Evolutionary conservation across 2,888 invertebrate genomes (phyloP).

Genomic region (Sphinx pinastri): DNA sequence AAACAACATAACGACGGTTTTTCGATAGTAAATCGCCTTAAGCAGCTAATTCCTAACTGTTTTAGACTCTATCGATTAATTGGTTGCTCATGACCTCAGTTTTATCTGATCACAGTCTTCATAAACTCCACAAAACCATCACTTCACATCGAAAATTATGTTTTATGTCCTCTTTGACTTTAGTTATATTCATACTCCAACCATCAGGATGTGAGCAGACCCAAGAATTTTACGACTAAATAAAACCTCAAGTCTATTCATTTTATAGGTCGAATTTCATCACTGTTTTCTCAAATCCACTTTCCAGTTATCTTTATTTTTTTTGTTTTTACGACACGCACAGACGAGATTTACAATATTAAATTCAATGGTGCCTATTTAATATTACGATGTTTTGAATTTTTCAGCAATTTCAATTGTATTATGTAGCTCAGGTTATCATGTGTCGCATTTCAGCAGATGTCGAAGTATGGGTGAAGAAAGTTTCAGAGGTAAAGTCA

Average conservation of each 20-base stretch:
- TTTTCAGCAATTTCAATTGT: too few species aligned
- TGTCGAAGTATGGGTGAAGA: too few species aligned
- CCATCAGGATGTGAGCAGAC: conserved; percentile 43
- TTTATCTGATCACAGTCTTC: not conserved
- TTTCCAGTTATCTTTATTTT: conserved; percentile 67
- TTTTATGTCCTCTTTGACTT: conserved; percentile 32
- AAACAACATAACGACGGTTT: too few species aligned
- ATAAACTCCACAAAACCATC: not conserved
- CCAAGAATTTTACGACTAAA: conserved; percentile 60
- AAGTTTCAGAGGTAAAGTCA: too few species aligned
- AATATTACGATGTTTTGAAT: conserved; percentile 26
- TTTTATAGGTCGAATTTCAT: conserved; percentile 74
- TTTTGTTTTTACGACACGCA: conserved; percentile 58
- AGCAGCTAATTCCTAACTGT: too few species aligned
- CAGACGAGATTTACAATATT: conserved; percentile 65
- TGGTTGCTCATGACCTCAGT: too few species aligned
- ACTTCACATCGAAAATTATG: conserved; percentile 26
- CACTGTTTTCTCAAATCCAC: conserved; percentile 58
- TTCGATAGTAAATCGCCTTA: not conserved
- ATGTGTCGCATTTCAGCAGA: too few species aligned
- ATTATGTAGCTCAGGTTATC: too few species aligned
- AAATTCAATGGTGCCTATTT: conserved; percentile 47
- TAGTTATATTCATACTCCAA: conserved; percentile 33
- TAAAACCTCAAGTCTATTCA: conserved; percentile 66
- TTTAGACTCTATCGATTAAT: too few species aligned